Evolutionary conservation across 2,888 invertebrate genomes (phyloP), one percentile per base, ranked within the genome.

Genomic region (Brachyptera risi): DNA sequence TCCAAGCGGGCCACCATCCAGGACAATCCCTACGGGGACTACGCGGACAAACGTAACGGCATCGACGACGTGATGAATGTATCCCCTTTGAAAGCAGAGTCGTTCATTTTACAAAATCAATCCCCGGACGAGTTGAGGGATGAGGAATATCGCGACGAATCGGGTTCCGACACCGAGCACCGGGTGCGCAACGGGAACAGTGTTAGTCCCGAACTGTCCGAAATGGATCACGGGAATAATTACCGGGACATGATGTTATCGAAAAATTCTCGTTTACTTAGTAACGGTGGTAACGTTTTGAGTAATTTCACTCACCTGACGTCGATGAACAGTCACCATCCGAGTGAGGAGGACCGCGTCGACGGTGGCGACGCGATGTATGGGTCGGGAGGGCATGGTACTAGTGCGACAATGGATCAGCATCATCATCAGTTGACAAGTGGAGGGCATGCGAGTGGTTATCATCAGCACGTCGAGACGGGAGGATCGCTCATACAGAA

Each of bases 251-350:
- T 31, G 31, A 31, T 7, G 31, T 31, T 11, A 11, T 31, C 31
- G 7, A 31, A 11, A 11, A 5, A 7, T n/a, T 5, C 35, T 5
- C 35, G 35, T 7, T 5, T 5, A 19, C 27, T 23, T 23, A 26
- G 40, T 2, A 17, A 31, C 17, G 50, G 50, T 2, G 51, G 51
- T 19, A 54, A 24, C 37, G 54, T 54, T 19, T n/a, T 54, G 19
- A 37, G 35, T n/a, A 54, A 54, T n/a, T 54, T 54, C 35, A 54
- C 54, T 15, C 17, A 9, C 9, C 35, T 54, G 54, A 35, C 54
- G 37, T 31, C 54, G 50, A 27, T 51, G 50, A 3, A 42, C 42
- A 21, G 42, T 11, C 19, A 42, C 2, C 35, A 31, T 11, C 7
- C 5, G 7, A 21, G 21, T 5, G 47, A 24, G 3, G 47, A 2